Evolutionary conservation across 2,797 vertebrate genomes (phyloP).

Genomic region (Anguilla marmorata): DNA sequence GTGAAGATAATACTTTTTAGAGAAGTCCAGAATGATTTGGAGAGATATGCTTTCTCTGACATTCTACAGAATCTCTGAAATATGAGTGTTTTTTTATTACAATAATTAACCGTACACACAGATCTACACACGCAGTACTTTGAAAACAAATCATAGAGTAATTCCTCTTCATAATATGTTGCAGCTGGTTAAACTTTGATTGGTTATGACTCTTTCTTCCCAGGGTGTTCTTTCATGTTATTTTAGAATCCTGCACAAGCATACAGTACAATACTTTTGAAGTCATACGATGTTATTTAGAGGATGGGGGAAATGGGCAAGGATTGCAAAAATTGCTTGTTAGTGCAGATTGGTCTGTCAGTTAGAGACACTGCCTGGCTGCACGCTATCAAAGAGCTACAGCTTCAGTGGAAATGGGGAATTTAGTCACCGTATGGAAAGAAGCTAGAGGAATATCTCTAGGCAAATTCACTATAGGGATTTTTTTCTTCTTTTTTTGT

Average conservation of each 20-base stretch:
- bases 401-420: background rate
- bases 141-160: background rate
- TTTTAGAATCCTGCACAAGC: background rate
- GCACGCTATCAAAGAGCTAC: background rate
- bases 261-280: background rate
- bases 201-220: background rate
- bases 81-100: background rate
- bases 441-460: background rate
- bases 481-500: background rate
- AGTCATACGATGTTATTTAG: background rate
- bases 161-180: background rate
- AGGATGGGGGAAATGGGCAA: background rate
- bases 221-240: conserved; percentile 8
- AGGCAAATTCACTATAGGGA: too few species aligned
- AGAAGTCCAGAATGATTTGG: background rate
- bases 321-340: background rate
- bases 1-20: background rate
- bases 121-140: background rate
- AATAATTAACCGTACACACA: background rate
- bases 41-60: background rate
- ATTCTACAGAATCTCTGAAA: background rate
- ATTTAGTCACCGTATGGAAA: background rate
- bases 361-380: background rate
- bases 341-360: background rate
- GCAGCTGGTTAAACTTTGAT: background rate